Percentiles rank a stretch among this genome's conserved stretches.
phyloP scores from a whole-genome alignment of 2,113 vertebrate genomes.

The Caretta caretta region DNA sequence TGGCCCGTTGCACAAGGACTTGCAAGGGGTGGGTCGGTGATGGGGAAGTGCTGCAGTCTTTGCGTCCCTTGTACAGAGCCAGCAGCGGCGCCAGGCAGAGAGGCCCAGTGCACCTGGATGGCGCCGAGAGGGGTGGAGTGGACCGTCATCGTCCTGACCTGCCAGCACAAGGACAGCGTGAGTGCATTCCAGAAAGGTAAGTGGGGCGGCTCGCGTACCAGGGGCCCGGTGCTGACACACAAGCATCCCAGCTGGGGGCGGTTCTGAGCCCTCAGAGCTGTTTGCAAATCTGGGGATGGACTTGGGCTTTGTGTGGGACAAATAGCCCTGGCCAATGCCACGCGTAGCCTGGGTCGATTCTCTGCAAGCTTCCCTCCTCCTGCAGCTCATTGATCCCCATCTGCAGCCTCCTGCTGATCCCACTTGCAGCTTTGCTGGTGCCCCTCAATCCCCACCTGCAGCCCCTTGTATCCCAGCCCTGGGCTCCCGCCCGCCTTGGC shows the following conservation, averaged over 20 bases:
- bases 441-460: background rate
- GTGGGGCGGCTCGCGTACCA: background rate
- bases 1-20: background rate
- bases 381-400: background rate
- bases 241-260: background rate
- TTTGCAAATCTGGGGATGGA: background rate
- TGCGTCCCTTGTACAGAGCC: background rate
- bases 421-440: background rate
- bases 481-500: background rate
- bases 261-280: background rate
- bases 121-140: conserved; percentile 64
- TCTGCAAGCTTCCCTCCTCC: background rate
- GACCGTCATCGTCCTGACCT: conserved; percentile 89
- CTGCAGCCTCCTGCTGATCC: background rate
- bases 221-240: too few species aligned
- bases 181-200: conserved; percentile 89
- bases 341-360: background rate
- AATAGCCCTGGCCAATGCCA: background rate
- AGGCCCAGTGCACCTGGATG: conserved; percentile 29
- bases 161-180: conserved; percentile 88
- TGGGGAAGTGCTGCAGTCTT: background rate
- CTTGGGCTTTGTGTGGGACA: background rate
- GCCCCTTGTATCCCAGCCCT: background rate
- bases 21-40: background rate
- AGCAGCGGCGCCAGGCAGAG: background rate